These are phyloP conservation scores for Silurus aristotelis DNA, from an alignment of 2,797 vertebrate genomes.

Conservation along the genomic window DNA sequence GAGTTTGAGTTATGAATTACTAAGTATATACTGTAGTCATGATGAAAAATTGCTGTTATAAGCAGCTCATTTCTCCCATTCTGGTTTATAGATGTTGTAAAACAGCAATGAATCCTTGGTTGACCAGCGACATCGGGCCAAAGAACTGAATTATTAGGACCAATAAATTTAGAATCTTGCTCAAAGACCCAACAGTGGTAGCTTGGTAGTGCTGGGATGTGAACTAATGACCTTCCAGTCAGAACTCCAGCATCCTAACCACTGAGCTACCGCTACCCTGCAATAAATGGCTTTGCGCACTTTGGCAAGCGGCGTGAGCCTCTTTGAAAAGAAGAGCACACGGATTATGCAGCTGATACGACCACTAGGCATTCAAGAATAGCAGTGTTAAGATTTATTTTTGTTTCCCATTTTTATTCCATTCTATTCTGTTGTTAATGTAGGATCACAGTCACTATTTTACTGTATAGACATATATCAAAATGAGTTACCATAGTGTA, in stretches of 20 bases:
- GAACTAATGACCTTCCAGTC: too few relatives aligned
- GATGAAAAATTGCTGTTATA: slow-evolving; percentile 45
- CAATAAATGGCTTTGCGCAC: slow-evolving; percentile 1
- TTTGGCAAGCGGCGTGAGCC: background rate
- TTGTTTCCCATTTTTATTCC: background rate
- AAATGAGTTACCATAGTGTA: background rate
- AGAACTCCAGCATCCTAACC: too few relatives aligned
- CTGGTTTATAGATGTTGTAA: slow-evolving; percentile 69
- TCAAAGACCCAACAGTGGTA: too few relatives aligned
- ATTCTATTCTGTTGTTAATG: too few relatives aligned
- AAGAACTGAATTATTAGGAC: background rate
- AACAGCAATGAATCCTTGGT: slow-evolving; percentile 57
- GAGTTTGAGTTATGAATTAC: background rate
- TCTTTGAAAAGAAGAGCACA: background rate
- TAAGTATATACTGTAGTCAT: background rate
- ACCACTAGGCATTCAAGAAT: background rate
- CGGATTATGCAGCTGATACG: background rate
- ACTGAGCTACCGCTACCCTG: too few relatives aligned
- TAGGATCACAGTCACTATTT: too few relatives aligned
- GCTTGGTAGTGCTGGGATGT: too few relatives aligned
- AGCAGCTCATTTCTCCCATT: slow-evolving; percentile 52
- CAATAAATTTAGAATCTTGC: background rate
- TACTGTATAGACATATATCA: background rate
- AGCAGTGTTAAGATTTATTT: background rate
- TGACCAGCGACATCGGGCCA: slow-evolving; percentile 56